Percentiles rank a stretch among this genome's conserved stretches.
Evolutionary conservation across 2,888 invertebrate genomes (phyloP).

Genomic region (Pantelozetes paolii): DNA sequence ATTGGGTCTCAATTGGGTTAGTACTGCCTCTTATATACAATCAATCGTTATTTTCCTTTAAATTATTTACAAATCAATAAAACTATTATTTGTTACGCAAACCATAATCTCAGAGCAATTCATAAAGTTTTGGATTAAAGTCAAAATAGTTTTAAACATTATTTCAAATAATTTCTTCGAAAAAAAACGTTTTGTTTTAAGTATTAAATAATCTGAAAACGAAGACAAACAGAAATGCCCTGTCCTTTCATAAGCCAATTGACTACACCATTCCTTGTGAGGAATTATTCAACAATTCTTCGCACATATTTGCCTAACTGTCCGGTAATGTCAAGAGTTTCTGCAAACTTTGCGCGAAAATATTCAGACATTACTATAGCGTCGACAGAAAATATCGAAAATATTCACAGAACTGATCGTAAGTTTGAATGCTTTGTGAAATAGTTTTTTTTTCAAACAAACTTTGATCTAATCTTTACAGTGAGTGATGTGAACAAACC

Average conservation of each 20-base stretch:
- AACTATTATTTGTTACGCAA: neutral
- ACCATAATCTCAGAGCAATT: neutral
- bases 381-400: conserved; percentile 14
- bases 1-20: conserved; percentile 19
- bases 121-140: neutral
- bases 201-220: neutral
- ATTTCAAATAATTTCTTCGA: neutral
- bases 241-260: conserved; percentile 44
- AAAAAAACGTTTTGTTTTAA: neutral
- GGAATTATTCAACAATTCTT: conserved; percentile 35
- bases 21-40: conserved; percentile 23
- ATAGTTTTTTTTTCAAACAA: neutral
- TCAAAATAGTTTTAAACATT: neutral
- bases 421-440: neutral
- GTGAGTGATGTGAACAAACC: too few relatives aligned
- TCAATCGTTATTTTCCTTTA: neutral
- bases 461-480: neutral
- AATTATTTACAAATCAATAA: neutral
- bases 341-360: conserved; percentile 1
- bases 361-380: conserved; percentile 8
- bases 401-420: neutral
- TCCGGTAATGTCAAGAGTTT: conserved; percentile 37
- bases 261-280: conserved; percentile 36
- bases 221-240: conserved; percentile 38
- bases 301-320: conserved; percentile 36